phyloP scores from a whole-genome alignment of 2,113 vertebrate genomes.

The Gavialis gangeticus region DNA sequence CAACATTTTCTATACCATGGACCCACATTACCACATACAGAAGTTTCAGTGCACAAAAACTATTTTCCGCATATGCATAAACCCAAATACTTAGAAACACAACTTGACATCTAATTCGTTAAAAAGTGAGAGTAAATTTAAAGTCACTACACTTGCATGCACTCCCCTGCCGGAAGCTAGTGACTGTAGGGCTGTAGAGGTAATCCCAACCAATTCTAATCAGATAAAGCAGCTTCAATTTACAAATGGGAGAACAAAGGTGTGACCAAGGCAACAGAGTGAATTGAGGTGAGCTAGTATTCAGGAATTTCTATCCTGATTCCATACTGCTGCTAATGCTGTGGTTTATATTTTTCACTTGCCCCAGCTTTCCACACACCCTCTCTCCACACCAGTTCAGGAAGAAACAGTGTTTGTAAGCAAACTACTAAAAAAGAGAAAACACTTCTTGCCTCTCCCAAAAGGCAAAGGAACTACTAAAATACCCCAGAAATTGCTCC shows the following conservation, averaged over 20 bases:
- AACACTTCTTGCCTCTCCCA: not conserved
- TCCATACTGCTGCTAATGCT: not conserved
- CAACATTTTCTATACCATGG: not conserved
- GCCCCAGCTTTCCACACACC: not conserved
- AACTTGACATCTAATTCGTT: not conserved
- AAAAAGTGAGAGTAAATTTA: not conserved
- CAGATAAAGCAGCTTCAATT: not conserved
- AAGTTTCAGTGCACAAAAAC: not conserved
- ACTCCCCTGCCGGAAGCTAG: not conserved
- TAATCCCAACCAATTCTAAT: not conserved
- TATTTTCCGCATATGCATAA: accelerated
- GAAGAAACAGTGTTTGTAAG: too few relatives aligned
- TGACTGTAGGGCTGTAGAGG: not conserved
- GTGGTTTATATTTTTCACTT: not conserved
- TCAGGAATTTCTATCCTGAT: not conserved
- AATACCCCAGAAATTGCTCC: not conserved
- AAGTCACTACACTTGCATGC: not conserved
- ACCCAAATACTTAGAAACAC: not conserved
- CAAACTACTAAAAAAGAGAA: not conserved
- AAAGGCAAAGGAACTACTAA: not conserved
- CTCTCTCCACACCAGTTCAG: too few relatives aligned
- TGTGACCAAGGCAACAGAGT: not conserved
- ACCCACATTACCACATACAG: not conserved
- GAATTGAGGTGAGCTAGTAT: accelerated
- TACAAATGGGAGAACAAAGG: not conserved